Conservation (phyloP, 92 coral and sea anemone species). For the Anthopleura xanthogrammica region DNA sequence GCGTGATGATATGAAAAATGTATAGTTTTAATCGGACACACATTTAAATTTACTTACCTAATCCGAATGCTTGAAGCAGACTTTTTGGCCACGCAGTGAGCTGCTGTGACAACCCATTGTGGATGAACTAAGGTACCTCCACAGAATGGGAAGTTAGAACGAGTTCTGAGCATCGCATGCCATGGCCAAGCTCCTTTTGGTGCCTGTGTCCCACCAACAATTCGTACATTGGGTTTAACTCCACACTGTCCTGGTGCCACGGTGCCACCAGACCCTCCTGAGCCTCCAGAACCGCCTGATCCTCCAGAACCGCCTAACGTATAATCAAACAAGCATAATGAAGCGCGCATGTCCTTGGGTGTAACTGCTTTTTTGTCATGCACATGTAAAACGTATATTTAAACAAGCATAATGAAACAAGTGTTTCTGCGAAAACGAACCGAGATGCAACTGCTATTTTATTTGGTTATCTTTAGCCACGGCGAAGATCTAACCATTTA, state of each 20-base stretch:
- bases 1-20: no score
- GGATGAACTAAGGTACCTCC: conserved; percentile 56
- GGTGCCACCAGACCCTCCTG: conserved; percentile 20
- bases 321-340: neutral
- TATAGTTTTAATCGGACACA: neutral
- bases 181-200: conserved; percentile 64
- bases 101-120: conserved; percentile 61
- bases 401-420: no score
- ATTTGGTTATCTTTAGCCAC: no score
- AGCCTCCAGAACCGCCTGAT: neutral
- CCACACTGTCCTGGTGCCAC: conserved; percentile 44
- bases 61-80: conserved; percentile 26
- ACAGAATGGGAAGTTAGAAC: conserved; percentile 39
- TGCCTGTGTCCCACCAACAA: conserved; percentile 63
- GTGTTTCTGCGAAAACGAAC: no score
- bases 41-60: conserved; percentile 6
- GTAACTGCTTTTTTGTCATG: no score
- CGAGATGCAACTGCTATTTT: no score
- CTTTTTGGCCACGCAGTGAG: conserved; percentile 39
- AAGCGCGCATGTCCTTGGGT: neutral
- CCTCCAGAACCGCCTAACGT: neutral
- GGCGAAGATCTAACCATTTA: no score
- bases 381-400: no score
- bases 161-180: conserved; percentile 45
- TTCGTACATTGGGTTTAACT: conserved; percentile 41